These are phyloP conservation scores for Terebella lapidaria DNA, from an alignment of 2,888 invertebrate genomes.

Conservation along the genomic window DNA sequence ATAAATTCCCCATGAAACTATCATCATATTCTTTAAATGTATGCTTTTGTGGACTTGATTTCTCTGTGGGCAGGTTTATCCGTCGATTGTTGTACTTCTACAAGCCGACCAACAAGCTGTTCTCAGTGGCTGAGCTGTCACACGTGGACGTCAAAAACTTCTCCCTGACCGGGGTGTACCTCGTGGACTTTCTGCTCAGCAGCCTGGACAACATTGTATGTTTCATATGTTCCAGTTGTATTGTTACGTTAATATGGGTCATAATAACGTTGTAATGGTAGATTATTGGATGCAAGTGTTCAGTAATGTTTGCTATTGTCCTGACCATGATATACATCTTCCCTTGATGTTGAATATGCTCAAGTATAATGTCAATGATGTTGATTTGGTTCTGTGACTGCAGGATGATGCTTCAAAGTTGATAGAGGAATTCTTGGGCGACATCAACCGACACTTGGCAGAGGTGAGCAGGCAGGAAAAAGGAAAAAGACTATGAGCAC, in stretches of 20 bases:
- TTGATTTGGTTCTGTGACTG: slow-evolving; percentile 1
- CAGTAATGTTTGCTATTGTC: no score
- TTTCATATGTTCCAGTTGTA: background rate
- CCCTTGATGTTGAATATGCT: no score
- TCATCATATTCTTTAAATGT: no score
- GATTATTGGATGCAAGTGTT: no score
- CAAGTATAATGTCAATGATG: no score
- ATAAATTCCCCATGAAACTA: no score
- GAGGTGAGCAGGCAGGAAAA: no score
- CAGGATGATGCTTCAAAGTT: slow-evolving; percentile 64
- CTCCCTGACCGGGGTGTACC: slow-evolving; percentile 58
- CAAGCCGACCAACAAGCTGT: slow-evolving; percentile 80
- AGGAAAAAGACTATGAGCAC: no score
- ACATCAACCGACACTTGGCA: slow-evolving; percentile 64
- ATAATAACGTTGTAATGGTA: no score
- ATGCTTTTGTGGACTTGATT: no score
- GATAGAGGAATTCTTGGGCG: slow-evolving; percentile 73
- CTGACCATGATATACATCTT: no score
- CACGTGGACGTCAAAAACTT: slow-evolving; percentile 54
- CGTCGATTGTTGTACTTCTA: slow-evolving; percentile 77
- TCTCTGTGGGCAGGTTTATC: slow-evolving; percentile 65
- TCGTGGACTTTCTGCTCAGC: slow-evolving; percentile 69
- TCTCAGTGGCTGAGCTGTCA: slow-evolving; percentile 76
- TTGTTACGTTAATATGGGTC: no score
- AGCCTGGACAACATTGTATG: slow-evolving; percentile 59